Percentiles rank a stretch among this genome's conserved stretches.
These are phyloP conservation scores for Parazoanthus darwini DNA, from an alignment of 92 coral and sea anemone genomes.

Conservation along the genomic window DNA sequence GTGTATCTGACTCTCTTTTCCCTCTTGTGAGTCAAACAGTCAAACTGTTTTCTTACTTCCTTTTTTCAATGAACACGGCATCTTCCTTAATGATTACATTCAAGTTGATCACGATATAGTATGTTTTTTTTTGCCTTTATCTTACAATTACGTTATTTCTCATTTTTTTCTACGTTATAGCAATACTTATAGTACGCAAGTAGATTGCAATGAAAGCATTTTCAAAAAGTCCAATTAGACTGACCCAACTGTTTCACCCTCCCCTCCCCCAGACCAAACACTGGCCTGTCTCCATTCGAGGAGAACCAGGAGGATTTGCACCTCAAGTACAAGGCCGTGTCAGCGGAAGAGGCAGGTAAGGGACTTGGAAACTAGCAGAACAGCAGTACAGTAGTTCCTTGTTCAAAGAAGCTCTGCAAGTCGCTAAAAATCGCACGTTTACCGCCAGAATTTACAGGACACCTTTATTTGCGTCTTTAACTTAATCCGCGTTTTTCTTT, in stretches of 20 bases:
- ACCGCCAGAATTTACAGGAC: too few relatives aligned
- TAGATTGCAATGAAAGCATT: not conserved
- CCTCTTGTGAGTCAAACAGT: too few relatives aligned
- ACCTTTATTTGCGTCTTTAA: too few relatives aligned
- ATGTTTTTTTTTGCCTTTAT: not conserved
- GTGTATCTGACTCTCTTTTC: too few relatives aligned
- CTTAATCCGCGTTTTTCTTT: too few relatives aligned
- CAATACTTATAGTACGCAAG: not conserved
- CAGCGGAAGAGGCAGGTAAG: constrained; percentile 87
- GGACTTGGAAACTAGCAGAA: not conserved
- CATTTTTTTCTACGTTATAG: too few relatives aligned
- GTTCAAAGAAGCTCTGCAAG: too few relatives aligned
- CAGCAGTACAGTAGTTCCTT: too few relatives aligned
- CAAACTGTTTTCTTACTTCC: too few relatives aligned
- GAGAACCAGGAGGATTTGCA: constrained; percentile 82
- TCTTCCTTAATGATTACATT: not conserved
- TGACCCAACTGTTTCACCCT: not conserved
- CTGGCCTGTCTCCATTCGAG: constrained; percentile 95
- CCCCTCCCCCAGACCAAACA: constrained; percentile 80
- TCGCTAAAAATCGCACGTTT: too few relatives aligned
- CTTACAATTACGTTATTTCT: too few relatives aligned
- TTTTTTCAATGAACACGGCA: too few relatives aligned
- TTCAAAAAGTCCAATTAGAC: not conserved
- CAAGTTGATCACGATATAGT: not conserved
- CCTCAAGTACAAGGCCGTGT: constrained; percentile 75